phyloP scores from a whole-genome alignment of 1,140 invertebrate genomes.

The Dolichoris vasculosae region DNA sequence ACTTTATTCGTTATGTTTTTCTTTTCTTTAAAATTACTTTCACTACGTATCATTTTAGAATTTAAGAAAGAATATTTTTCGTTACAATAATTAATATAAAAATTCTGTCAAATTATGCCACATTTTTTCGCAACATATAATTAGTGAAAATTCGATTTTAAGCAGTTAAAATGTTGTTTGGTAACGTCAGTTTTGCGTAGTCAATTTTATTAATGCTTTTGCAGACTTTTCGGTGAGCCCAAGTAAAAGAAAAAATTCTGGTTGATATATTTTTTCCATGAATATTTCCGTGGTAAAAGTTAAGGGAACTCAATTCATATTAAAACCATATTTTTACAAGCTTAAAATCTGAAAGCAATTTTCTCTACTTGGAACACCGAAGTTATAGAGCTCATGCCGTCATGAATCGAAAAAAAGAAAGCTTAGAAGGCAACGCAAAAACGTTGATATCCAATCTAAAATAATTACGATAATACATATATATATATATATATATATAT shows the following conservation, averaged over 20 bases:
- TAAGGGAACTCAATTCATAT: slow-evolving; percentile 36
- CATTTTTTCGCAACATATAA: slow-evolving; percentile 40
- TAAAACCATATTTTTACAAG: slow-evolving; percentile 46
- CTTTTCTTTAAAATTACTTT: background rate
- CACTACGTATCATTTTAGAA: too few relatives aligned
- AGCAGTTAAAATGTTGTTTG: slow-evolving; percentile 28
- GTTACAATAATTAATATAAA: slow-evolving; percentile 29
- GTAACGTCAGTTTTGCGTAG: slow-evolving; percentile 35
- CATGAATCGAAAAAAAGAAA: slow-evolving; percentile 6
- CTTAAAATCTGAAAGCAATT: slow-evolving; percentile 47
- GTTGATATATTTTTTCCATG: slow-evolving; percentile 39
- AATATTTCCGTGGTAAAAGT: slow-evolving; percentile 38
- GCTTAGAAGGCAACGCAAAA: slow-evolving; percentile 19
- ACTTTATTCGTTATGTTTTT: slow-evolving; percentile 38
- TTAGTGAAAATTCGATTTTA: slow-evolving; percentile 37
- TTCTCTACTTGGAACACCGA: slow-evolving; percentile 20
- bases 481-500: slow-evolving; percentile 22
- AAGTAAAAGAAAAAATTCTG: slow-evolving; percentile 35
- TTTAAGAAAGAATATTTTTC: background rate
- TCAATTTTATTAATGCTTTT: slow-evolving; percentile 34
- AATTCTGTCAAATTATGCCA: background rate
- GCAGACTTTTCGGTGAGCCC: background rate
- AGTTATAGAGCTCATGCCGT: background rate
- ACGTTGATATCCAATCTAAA: slow-evolving; percentile 35
- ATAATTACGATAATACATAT: slow-evolving; percentile 44